phyloP scores from a whole-genome alignment of 2,113 vertebrate species.

The Nothoprocta perdicaria region DNA sequence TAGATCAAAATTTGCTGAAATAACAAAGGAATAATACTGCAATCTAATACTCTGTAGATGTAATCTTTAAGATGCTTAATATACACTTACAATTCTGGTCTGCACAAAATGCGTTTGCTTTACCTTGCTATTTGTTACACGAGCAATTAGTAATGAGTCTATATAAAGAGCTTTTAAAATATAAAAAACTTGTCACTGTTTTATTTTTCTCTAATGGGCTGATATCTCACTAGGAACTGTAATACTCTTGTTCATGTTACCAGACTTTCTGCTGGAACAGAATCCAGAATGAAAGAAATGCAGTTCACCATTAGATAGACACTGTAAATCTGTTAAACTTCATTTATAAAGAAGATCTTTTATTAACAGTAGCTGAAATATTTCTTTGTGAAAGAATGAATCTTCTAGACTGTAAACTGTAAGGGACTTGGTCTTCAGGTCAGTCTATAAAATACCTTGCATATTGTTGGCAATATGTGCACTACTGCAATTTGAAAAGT shows the following conservation, averaged over 20 bases:
- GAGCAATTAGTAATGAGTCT: background rate
- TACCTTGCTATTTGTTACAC: background rate
- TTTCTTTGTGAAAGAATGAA: background rate
- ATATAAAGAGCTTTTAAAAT: background rate
- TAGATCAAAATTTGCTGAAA: background rate
- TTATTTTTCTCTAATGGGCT: background rate
- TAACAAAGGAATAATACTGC: background rate
- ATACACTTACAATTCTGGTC: background rate
- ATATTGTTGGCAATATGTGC: background rate
- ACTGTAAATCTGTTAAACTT: background rate
- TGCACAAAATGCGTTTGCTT: background rate
- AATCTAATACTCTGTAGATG: background rate
- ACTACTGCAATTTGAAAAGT: background rate
- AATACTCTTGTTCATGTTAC: accelerated
- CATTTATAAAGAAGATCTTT: background rate
- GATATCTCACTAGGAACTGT: background rate
- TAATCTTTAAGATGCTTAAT: background rate
- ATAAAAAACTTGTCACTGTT: background rate
- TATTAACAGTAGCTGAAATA: background rate
- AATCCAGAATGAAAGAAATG: background rate
- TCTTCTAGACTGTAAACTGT: background rate
- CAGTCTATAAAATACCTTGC: background rate
- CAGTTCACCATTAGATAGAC: background rate
- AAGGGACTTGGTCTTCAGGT: background rate
- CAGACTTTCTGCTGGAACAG: background rate